Evolutionary conservation across 1,140 invertebrate genomes (phyloP), one percentile per base, ranked within the genome.

Genomic region (Drosophila bipectinata): DNA sequence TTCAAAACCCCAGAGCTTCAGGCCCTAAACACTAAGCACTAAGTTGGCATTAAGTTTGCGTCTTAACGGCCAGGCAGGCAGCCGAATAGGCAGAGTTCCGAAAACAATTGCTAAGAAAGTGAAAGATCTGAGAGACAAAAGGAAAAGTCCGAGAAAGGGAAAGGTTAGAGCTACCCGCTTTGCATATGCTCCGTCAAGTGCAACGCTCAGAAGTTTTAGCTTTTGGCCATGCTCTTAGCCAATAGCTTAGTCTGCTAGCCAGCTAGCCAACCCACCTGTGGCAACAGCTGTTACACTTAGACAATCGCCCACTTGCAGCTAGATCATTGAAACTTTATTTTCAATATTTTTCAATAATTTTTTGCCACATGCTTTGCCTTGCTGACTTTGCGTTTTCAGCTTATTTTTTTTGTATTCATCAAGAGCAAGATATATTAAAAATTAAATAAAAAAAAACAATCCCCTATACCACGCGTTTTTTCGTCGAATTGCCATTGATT

Each of bases 41-140:
- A 67, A 76, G 76, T 76, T 30, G 48, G 72, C 61, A 58, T 59
- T 55, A 30, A 55, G 55, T 67, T 67, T 66, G 44, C 58, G 67
- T 79, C 69, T 66, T 61, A 62, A 61, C 71, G 69, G 74, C 78
- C 80, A 77, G 66, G 68, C 79, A 69, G 73, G 73, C 54, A 37
- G 34, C 10, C 32, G 1, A 34, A 6, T 28, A 7, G 26, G 10
- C 34, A 64, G 77, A 77, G 78, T 78, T 52, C 71, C 63, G 12
- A 69, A 79, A 67, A 79, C 78, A 87, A 88, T 83, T 87, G 83
- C 54, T 63, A 79, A 77, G 83, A 87, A 87, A 87, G 83, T 87
- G 83, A 87, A 87, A 87, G 68, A 81, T 51, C 58, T 55, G 49
- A 53, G 64, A 62, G 79, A 58, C 49, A 48, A 47, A 49, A 48